Conservation (phyloP, 2,888 invertebrate species). For the Eristalis intricaria region DNA sequence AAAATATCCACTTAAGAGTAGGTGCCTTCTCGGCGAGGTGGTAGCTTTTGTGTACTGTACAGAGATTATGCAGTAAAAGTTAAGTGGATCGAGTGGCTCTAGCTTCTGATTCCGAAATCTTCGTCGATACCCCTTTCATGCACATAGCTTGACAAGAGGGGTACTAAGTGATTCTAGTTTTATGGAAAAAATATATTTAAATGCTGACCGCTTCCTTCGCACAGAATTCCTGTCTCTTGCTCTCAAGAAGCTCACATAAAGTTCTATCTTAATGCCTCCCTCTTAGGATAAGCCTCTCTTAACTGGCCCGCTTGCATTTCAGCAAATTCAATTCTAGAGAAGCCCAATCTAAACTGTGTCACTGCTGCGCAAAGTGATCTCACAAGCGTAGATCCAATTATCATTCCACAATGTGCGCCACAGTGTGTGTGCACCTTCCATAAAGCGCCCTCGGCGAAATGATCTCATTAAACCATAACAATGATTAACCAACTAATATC, state of each 20-base stretch:
- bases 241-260: background rate
- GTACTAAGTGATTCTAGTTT: background rate
- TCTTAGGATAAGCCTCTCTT: background rate
- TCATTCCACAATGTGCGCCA: conserved; percentile 25
- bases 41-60: too few species aligned
- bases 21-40: too few species aligned
- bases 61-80: too few species aligned
- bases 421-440: background rate
- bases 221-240: background rate
- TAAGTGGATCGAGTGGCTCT: too few species aligned
- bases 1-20: too few species aligned
- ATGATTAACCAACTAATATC: conserved; percentile 67
- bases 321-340: too few species aligned
- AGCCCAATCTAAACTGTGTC: background rate
- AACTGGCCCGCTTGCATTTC: too few species aligned
- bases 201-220: background rate
- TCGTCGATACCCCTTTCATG: background rate
- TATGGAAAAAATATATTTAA: background rate
- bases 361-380: conserved; percentile 4
- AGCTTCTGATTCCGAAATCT: too few species aligned
- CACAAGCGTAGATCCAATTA: conserved; percentile 49
- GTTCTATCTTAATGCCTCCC: background rate
- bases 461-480: conserved; percentile 65
- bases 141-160: background rate
- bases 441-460: conserved; percentile 20